These are phyloP conservation scores for Tor tambroides DNA, from an alignment of 2,113 vertebrate genomes.

Conservation along the genomic window DNA sequence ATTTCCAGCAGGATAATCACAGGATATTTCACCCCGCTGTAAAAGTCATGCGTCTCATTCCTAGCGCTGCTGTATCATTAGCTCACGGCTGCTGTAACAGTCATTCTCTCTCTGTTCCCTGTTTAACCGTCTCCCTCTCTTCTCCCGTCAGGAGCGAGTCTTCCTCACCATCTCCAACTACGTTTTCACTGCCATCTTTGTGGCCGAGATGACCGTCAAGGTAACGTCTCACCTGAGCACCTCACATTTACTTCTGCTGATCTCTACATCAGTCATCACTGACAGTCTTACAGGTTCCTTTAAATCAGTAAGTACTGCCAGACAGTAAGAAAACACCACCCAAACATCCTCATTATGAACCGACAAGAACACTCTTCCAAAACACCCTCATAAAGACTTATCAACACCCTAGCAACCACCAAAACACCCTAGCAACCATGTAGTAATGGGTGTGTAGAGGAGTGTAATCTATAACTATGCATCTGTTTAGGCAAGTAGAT, in stretches of 20 bases:
- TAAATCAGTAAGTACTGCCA: too few species aligned
- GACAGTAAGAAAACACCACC: too few species aligned
- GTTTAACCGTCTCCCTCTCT: conserved; percentile 23
- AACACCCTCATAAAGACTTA: too few species aligned
- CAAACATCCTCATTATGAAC: too few species aligned
- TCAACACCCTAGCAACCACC: too few species aligned
- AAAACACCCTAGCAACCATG: too few species aligned
- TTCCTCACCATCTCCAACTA: conserved; percentile 97
- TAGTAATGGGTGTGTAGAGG: too few species aligned
- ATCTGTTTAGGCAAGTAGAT: too few species aligned
- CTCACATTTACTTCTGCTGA: neutral
- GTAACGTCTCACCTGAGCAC: conserved; percentile 69
- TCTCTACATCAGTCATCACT: too few species aligned
- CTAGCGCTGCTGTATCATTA: neutral
- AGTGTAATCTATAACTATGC: too few species aligned
- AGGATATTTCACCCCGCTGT: neutral
- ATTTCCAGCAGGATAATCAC: conserved; percentile 23
- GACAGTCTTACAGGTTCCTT: too few species aligned
- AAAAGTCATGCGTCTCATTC: neutral
- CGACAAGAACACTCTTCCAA: too few species aligned
- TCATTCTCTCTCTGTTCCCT: neutral
- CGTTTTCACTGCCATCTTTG: conserved; percentile 96
- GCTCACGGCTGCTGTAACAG: neutral
- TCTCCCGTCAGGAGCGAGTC: conserved; percentile 83
- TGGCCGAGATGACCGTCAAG: conserved; percentile 97